Evolutionary conservation across 2,797 vertebrate genomes (phyloP), one percentile per base, ranked within the genome.

Genomic region (Notolabrus celidotus): DNA sequence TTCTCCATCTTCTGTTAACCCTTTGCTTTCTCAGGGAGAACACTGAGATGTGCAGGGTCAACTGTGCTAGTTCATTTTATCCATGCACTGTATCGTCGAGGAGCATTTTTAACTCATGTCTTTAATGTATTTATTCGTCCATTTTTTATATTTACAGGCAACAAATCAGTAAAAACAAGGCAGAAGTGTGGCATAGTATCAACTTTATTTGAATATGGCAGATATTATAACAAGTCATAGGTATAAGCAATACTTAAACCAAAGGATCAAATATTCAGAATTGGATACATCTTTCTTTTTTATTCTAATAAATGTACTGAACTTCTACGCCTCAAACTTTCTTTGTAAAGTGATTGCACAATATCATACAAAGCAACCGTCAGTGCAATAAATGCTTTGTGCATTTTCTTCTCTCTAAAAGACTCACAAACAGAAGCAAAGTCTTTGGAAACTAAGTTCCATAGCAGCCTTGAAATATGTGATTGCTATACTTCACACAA

Each of bases 391-490:
- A 72, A 72, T 9, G 79, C 74, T 71, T 84, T 89, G 78, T 80
- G 71, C 80, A 80, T 81, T 8, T 5, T 64, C 68, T 74, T 55
- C 10, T 23, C 49, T 84, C 80, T 84, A 73, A 69, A 74, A 86
- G n/a, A n/a, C 60, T 49, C 76, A 77, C 58, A 51, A 83, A 77
- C 65, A 34, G 52, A 89, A 88, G 84, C 87, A 72, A 71, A 74
- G 31, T 88, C 84, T 89, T 82, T 86, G 84, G 85, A 76, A 81
- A 65, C 72, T 33, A 79, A 71, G 33, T 73, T 82, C 54, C 64
- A 42, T 79, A 89, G 91, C 88, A 90, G 91, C 88, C 88, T 80
- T 79, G 39, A 82, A 83, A 82, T 71, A 84, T 47, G 39, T 75
- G 68, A 83, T 86, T 82, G 76, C 69, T 80, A 59, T 79, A 82